Percentiles rank a stretch among this genome's conserved stretches.
Conservation (phyloP, 2,888 invertebrate genomes). For the Antheraea assamensis region DNA sequence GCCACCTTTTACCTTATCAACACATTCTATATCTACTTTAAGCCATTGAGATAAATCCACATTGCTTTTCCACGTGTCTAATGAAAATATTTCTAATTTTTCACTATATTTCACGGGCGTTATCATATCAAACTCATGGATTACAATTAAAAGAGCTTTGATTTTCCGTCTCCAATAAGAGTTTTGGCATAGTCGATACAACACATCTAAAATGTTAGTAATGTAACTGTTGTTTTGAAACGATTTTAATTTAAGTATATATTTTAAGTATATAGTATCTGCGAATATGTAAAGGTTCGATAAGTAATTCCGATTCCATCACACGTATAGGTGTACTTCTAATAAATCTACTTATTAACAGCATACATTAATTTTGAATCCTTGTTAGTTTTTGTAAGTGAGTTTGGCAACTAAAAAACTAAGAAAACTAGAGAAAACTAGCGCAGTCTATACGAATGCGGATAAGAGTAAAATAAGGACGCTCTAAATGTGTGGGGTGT, state of each 20-base stretch:
- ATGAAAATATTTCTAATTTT: neutral
- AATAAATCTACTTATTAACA: too few species aligned
- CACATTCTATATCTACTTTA: neutral
- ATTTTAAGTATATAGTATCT: too few species aligned
- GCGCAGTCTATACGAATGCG: too few species aligned
- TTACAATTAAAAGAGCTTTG: neutral
- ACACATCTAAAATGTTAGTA: neutral
- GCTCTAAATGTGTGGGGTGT: too few species aligned
- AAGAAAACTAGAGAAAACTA: too few species aligned
- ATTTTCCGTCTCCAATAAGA: neutral
- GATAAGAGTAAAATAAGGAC: too few species aligned
- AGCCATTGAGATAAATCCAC: neutral
- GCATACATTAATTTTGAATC: too few species aligned
- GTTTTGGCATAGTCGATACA: neutral
- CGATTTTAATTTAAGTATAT: neutral
- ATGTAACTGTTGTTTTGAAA: neutral
- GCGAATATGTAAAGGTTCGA: too few species aligned
- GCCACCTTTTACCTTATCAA: neutral
- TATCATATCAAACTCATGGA: neutral
- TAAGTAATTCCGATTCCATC: too few species aligned
- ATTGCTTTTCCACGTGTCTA: neutral
- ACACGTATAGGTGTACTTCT: too few species aligned
- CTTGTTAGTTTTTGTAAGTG: too few species aligned
- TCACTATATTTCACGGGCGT: neutral
- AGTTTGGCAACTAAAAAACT: too few species aligned